Conservation (phyloP, 2,113 vertebrate genomes). For the Narcine bancroftii region DNA sequence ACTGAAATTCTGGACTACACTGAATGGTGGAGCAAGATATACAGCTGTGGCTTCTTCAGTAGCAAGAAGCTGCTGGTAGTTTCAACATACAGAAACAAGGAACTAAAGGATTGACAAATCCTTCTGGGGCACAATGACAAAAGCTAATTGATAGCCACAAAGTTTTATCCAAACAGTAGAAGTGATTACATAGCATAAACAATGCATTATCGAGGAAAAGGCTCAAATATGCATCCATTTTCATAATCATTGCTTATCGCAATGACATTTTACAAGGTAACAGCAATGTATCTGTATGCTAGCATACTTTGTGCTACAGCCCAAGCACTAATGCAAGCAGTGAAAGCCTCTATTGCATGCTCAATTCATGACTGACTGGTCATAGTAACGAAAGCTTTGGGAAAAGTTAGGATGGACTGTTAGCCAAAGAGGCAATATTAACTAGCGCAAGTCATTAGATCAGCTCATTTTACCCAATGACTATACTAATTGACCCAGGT, state of each 20-base stretch:
- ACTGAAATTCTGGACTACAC: neutral
- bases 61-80: no score
- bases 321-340: conserved; percentile 19
- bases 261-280: neutral
- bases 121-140: neutral
- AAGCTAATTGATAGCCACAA: neutral
- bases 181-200: conserved; percentile 42
- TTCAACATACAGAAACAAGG: neutral
- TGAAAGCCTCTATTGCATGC: conserved; percentile 21
- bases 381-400: neutral
- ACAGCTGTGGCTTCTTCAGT: no score
- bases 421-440: neutral
- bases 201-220: neutral
- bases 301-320: neutral
- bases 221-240: neutral
- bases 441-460: neutral
- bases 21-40: no score
- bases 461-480: conserved; percentile 10
- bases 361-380: neutral
- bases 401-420: neutral
- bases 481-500: neutral
- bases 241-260: neutral
- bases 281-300: neutral
- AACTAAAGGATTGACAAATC: neutral
- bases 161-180: neutral